Percentiles rank a stretch among this genome's conserved stretches.
phyloP scores from a whole-genome alignment of 2,888 invertebrate genomes.

The Drosophila gaucha region DNA sequence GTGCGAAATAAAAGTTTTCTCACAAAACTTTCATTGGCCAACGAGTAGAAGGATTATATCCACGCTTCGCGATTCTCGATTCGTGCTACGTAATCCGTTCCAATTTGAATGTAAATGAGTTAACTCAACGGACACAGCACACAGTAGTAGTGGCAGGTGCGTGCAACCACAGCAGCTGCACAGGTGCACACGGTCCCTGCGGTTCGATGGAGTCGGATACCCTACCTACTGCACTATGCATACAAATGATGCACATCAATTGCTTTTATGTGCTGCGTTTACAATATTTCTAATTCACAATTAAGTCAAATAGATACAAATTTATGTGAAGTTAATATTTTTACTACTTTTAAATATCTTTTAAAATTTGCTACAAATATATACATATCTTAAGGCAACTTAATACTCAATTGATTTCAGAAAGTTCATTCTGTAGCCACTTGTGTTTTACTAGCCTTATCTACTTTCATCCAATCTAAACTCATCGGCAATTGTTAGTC shows the following conservation, averaged over 20 bases:
- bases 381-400: too few relatives aligned
- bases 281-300: not conserved
- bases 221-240: slow-evolving; percentile 1
- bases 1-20: slow-evolving; percentile 59
- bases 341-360: too few relatives aligned
- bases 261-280: not conserved
- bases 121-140: slow-evolving; percentile 36
- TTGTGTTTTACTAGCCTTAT: too few relatives aligned
- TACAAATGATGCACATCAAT: slow-evolving; percentile 9
- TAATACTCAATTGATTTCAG: too few relatives aligned
- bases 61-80: slow-evolving; percentile 23
- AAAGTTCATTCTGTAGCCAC: too few relatives aligned
- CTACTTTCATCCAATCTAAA: too few relatives aligned
- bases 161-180: slow-evolving; percentile 10
- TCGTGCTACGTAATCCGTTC: slow-evolving; percentile 45
- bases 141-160: slow-evolving; percentile 35
- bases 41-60: slow-evolving; percentile 25
- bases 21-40: slow-evolving; percentile 38
- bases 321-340: too few relatives aligned
- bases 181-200: not conserved
- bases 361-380: too few relatives aligned
- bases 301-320: too few relatives aligned
- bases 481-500: not conserved
- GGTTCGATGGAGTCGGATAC: slow-evolving; percentile 1
- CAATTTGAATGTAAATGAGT: slow-evolving; percentile 70